A percentile compares a stretch with the other conserved stretches of the same genome.
Evolutionary conservation across 2,113 vertebrate genomes (phyloP).

Genomic region (Oryzias melastigma): DNA sequence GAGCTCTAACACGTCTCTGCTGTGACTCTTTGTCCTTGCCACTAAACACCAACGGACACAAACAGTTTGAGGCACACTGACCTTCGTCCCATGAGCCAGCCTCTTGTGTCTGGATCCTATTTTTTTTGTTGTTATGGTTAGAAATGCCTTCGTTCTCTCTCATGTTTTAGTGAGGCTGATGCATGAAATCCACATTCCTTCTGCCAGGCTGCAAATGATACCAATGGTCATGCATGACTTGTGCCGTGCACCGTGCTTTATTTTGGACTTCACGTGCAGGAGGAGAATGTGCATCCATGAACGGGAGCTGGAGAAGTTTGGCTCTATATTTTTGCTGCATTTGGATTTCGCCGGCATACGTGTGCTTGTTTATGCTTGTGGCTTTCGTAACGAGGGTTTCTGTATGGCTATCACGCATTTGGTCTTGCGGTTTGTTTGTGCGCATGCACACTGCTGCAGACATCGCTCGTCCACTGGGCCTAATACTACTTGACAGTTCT

Average conservation of each 20-base stretch:
- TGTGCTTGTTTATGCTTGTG: slow-evolving; percentile 18
- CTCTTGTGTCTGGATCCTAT: not conserved
- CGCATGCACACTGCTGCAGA: slow-evolving; percentile 31
- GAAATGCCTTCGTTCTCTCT: slow-evolving; percentile 6
- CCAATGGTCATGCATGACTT: slow-evolving; percentile 41
- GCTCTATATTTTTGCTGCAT: slow-evolving; percentile 8
- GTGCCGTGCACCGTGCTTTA: slow-evolving; percentile 24
- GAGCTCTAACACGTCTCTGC: slow-evolving; percentile 28
- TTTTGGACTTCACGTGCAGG: slow-evolving; percentile 5
- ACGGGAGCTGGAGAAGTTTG: not conserved
- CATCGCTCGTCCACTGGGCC: slow-evolving; percentile 49
- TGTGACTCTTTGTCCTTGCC: slow-evolving; percentile 59
- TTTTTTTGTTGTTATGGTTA: slow-evolving; percentile 2
- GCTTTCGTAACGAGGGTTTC: slow-evolving; percentile 1
- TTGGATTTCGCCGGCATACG: slow-evolving; percentile 1
- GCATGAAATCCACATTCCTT: slow-evolving; percentile 11
- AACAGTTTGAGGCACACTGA: slow-evolving; percentile 44
- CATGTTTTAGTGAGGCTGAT: slow-evolving; percentile 12
- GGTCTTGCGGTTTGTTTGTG: not conserved
- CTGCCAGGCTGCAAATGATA: slow-evolving; percentile 22
- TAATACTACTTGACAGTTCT: slow-evolving; percentile 77
- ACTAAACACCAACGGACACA: slow-evolving; percentile 40
- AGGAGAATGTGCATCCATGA: too few species aligned
- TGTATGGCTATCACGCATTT: not conserved
- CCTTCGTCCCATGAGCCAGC: slow-evolving; percentile 27